Conservation (phyloP, 1,140 invertebrate species). For the Ectropis grisescens region DNA sequence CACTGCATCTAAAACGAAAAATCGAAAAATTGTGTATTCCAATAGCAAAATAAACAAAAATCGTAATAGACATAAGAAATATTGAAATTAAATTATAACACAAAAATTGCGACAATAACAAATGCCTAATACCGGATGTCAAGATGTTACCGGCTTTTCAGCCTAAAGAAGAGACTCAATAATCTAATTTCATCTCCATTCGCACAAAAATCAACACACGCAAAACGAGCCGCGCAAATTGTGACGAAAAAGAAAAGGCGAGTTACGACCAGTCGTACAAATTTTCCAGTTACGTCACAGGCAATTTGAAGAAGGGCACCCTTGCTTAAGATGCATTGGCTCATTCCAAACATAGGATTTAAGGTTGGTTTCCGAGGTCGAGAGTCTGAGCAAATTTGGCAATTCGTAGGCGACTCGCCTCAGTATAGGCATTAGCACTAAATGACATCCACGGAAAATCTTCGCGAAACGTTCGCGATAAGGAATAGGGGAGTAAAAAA, state of each 20-base stretch:
- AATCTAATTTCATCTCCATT: no score
- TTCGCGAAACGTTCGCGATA: constrained; percentile 37
- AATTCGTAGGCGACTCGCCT: constrained; percentile 56
- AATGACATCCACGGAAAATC: constrained; percentile 63
- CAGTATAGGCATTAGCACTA: constrained; percentile 60
- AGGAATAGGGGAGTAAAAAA: constrained; percentile 48
- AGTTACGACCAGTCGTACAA: constrained; percentile 9
- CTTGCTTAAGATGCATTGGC: constrained; percentile 62
- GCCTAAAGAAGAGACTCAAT: no score
- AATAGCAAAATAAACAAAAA: no score
- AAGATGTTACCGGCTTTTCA: no score
- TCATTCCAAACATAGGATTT: constrained; percentile 59
- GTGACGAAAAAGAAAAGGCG: constrained; percentile 5
- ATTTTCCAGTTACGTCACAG: constrained; percentile 28
- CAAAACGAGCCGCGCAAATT: constrained; percentile 8
- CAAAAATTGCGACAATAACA: no score
- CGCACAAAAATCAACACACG: constrained; percentile 1
- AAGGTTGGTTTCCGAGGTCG: constrained; percentile 39
- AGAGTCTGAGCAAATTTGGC: constrained; percentile 44
- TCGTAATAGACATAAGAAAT: no score
- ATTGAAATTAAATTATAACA: no score
- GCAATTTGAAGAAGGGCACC: constrained; percentile 47
- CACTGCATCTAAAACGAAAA: no score
- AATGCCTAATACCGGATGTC: no score
- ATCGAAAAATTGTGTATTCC: no score